Evolutionary conservation across 2,888 invertebrate species (phyloP), one percentile per base, ranked within the genome.

Genomic region (Cecidostiba fungosa): DNA sequence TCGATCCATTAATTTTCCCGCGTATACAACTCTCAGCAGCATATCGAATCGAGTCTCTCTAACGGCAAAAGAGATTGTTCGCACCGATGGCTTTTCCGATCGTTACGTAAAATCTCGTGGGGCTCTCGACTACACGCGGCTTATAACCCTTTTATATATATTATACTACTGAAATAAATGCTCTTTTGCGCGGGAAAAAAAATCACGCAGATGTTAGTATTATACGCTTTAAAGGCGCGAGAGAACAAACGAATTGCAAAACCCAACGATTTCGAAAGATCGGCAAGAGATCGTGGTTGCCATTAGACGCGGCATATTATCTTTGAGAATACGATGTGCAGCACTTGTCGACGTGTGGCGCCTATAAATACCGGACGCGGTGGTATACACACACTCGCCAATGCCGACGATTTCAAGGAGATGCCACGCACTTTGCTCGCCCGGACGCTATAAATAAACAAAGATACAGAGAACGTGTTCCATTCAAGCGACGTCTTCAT

Each of bases 311-410:
- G 36, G 36, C 36, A 10, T 43, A 43, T 43, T 43, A 43, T 43
- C 43, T 43, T 43, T 12, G 43, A 43, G 43, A 43, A 43, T 6
- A 39, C 72, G 1, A 12, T 12, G 43, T 43, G 72, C 32, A 6
- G 39, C n/a, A 19, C 26, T 36, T 66, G 50, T 32, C 47, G 50
- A 12, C 36, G 23, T 39, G 72, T 59, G 74, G 78, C 78, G 72
- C 84, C 78, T 78, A 77, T 78, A 78, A 84, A 84, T 84, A 84
- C 73, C 36, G 69, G 72, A n/a, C n/a, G 6, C 73, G 14, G n/a
- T 4, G 5, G 6, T 54, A 76, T 43, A 66, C 19, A 26, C 16
- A 29, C n/a, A 43, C 50, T 43, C 69, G 29, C 39, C 77, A 59
- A 82, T 77, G 66, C 69, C 36, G 43, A 26, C 59, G 77, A 77